Evolutionary conservation across 1,140 invertebrate genomes (phyloP).

Genomic region (Daktulosphaira vitifoliae): DNA sequence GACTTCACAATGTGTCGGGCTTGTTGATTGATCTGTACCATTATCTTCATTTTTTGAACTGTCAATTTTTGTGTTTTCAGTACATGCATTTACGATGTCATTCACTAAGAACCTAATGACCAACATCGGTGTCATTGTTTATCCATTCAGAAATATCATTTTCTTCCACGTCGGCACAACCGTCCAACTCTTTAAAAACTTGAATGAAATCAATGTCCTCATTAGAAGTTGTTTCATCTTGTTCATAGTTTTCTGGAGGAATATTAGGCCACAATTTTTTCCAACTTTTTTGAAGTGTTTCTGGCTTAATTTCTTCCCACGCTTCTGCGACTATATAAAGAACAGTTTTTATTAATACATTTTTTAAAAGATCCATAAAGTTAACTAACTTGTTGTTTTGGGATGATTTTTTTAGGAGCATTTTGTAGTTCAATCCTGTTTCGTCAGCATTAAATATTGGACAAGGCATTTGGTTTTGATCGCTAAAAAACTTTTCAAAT

Average conservation of each 20-base stretch:
- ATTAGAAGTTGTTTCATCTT: constrained; percentile 7
- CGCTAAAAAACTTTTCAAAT: constrained; percentile 22
- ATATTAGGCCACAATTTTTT: constrained; percentile 11
- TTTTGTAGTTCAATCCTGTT: constrained; percentile 40
- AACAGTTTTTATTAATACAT: constrained; percentile 6
- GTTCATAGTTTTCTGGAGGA: constrained; percentile 1
- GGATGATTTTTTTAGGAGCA: constrained; percentile 37
- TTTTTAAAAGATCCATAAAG: constrained; percentile 9
- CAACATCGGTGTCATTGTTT: constrained; percentile 1
- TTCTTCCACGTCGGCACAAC: constrained; percentile 3
- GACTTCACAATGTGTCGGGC: background rate
- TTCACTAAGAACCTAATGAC: no score
- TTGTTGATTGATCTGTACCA: no score
- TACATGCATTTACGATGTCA: no score
- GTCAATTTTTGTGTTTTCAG: no score
- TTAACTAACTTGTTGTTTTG: constrained; percentile 15
- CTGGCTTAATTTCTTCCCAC: background rate
- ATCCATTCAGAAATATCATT: no score
- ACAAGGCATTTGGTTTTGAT: constrained; percentile 34
- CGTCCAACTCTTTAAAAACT: constrained; percentile 8
- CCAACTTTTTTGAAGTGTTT: no score
- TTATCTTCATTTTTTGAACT: no score
- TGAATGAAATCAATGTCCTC: constrained; percentile 3
- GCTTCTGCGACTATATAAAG: constrained; percentile 1
- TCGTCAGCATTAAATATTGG: constrained; percentile 42